phyloP scores from a whole-genome alignment of 2,797 vertebrate species.

The Poeciliopsis infans region DNA sequence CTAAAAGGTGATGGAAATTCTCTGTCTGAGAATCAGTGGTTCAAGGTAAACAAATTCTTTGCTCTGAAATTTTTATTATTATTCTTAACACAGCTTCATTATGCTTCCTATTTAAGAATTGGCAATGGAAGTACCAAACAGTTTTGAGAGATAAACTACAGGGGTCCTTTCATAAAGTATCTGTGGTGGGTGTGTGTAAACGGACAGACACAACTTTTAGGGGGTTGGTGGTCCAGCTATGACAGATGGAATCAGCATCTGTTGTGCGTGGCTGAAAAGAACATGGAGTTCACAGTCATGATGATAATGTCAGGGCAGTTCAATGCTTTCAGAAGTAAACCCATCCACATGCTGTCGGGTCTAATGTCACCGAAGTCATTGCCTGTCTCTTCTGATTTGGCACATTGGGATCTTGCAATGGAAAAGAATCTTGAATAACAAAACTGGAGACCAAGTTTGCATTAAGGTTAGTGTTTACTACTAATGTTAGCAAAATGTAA shows the following conservation, averaged over 20 bases:
- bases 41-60: background rate
- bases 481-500: constrained; percentile 52
- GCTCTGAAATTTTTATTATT: background rate
- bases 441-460: constrained; percentile 30
- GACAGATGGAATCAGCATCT: constrained; percentile 77
- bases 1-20: background rate
- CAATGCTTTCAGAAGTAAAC: constrained; percentile 76
- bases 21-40: background rate
- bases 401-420: constrained; percentile 22
- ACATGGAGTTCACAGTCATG: constrained; percentile 70
- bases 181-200: background rate
- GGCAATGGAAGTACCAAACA: background rate
- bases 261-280: constrained; percentile 79
- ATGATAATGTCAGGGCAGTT: constrained; percentile 75
- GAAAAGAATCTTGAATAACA: constrained; percentile 6
- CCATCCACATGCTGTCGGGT: constrained; percentile 73
- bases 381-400: constrained; percentile 47
- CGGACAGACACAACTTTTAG: background rate
- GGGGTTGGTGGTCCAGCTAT: background rate
- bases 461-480: constrained; percentile 54
- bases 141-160: background rate
- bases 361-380: constrained; percentile 78
- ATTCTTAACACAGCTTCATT: background rate
- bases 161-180: background rate
- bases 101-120: background rate